Percentiles rank a stretch among this genome's conserved stretches.
Conservation (phyloP, 2,888 invertebrate species). For the Campoletis raptor region DNA sequence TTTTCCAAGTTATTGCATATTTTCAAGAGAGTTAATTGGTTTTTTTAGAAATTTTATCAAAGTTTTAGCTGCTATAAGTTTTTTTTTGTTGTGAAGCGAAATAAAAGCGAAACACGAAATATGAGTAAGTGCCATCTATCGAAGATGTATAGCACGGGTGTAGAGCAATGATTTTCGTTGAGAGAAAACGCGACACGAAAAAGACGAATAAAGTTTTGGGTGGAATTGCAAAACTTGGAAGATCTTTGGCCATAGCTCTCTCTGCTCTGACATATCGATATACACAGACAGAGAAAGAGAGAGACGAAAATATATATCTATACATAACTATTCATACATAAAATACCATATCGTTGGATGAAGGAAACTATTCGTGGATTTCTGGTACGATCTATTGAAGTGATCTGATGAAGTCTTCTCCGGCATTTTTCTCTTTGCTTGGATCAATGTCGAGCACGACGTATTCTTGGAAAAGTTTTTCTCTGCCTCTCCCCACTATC, state of each 20-base stretch:
- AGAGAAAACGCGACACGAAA: conserved; percentile 21
- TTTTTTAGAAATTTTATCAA: neutral
- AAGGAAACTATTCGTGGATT: conserved; percentile 42
- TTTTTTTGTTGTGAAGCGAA: neutral
- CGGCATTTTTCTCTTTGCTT: conserved; percentile 57
- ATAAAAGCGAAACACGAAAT: neutral
- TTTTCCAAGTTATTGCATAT: neutral
- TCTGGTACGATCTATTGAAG: conserved; percentile 57
- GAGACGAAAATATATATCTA: conserved; percentile 25
- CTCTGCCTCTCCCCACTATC: conserved; percentile 25
- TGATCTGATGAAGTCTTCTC: conserved; percentile 63
- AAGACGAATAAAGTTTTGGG: conserved; percentile 51
- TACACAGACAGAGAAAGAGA: neutral
- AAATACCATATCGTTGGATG: conserved; percentile 36
- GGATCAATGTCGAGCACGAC: conserved; percentile 49
- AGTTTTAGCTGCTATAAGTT: neutral
- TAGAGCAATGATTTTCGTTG: conserved; percentile 40
- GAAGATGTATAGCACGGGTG: conserved; percentile 21
- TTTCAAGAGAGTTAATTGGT: neutral
- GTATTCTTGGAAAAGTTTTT: conserved; percentile 49
- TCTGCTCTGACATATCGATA: conserved; percentile 47
- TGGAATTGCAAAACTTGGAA: conserved; percentile 65
- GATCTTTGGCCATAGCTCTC: conserved; percentile 55
- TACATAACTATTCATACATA: conserved; percentile 20
- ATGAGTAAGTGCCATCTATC: conserved; percentile 31